Evolutionary conservation across 92 coral and sea anemone genomes (phyloP).

Genomic region (Umimayanthus kanabou): DNA sequence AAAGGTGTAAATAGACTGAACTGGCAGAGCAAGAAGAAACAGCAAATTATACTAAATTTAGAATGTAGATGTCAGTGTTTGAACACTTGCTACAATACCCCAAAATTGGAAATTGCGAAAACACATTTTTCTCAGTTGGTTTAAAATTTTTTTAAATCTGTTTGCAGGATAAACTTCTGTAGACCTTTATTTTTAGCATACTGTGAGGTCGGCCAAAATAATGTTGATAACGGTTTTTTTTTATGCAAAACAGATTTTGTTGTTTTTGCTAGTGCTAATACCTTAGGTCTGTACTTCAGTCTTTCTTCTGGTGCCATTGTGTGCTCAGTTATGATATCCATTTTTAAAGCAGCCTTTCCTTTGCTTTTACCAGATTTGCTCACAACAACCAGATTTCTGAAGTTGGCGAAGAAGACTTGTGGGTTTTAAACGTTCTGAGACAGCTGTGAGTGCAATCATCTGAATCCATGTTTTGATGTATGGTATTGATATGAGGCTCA

Average conservation of each 20-base stretch:
- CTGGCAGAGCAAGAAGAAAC: no score
- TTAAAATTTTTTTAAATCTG: not conserved
- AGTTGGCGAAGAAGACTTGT: conserved; percentile 74
- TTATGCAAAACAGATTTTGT: no score
- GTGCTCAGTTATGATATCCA: not conserved
- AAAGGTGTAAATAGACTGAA: no score
- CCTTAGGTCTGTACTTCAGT: not conserved
- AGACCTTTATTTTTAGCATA: no score
- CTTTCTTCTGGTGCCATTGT: not conserved
- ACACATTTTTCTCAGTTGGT: not conserved
- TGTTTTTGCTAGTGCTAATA: not conserved
- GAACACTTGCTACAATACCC: no score
- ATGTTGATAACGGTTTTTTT: no score
- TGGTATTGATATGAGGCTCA: not conserved
- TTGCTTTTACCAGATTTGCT: conserved; percentile 54
- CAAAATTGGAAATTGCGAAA: not conserved
- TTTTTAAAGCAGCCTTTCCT: not conserved
- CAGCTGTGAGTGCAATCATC: conserved; percentile 72
- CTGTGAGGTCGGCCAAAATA: no score
- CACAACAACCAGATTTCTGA: conserved; percentile 65
- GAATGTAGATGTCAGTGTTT: no score
- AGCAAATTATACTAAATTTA: no score
- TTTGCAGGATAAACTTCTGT: no score
- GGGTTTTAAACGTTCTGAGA: conserved; percentile 59
- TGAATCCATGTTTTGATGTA: not conserved